Evolutionary conservation across 2,113 vertebrate species (phyloP).

Genomic region (Chauna torquata): DNA sequence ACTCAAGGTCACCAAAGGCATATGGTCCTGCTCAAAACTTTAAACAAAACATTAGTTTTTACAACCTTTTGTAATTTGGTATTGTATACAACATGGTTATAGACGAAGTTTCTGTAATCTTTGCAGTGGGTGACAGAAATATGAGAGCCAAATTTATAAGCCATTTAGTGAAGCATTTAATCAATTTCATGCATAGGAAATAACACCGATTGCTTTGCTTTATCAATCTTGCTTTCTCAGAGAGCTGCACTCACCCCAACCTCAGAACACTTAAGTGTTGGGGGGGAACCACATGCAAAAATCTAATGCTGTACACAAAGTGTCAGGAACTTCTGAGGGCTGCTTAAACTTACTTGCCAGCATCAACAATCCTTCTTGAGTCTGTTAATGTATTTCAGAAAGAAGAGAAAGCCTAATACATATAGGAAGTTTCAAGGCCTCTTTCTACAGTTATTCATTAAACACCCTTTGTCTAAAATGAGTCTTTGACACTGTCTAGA

Average conservation of each 20-base stretch:
- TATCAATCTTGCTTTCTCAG: conserved; percentile 79
- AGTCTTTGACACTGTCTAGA: neutral
- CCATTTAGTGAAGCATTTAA: conserved; percentile 87
- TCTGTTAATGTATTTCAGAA: conserved; percentile 68
- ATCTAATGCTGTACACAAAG: neutral
- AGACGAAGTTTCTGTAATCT: conserved; percentile 81
- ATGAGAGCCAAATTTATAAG: conserved; percentile 87
- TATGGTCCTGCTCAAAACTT: conserved; percentile 87
- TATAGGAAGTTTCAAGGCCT: conserved; percentile 49
- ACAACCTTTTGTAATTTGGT: conserved; percentile 88
- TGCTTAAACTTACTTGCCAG: conserved; percentile 35
- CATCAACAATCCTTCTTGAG: conserved; percentile 48
- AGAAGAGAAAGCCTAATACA: conserved; percentile 55
- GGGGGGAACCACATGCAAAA: neutral
- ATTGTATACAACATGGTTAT: conserved; percentile 84
- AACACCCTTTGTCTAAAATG: conserved; percentile 47
- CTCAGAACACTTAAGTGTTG: conserved; percentile 15
- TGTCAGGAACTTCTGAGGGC: conserved; percentile 52
- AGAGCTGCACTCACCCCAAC: conserved; percentile 47
- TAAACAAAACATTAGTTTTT: conserved; percentile 89
- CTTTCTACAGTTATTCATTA: conserved; percentile 68
- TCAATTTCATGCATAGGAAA: conserved; percentile 88
- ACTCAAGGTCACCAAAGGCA: conserved; percentile 84
- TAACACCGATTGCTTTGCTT: conserved; percentile 80
- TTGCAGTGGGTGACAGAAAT: conserved; percentile 88